phyloP scores from a whole-genome alignment of 2,888 invertebrate species.

The Scelioninae gen. 1 region DNA sequence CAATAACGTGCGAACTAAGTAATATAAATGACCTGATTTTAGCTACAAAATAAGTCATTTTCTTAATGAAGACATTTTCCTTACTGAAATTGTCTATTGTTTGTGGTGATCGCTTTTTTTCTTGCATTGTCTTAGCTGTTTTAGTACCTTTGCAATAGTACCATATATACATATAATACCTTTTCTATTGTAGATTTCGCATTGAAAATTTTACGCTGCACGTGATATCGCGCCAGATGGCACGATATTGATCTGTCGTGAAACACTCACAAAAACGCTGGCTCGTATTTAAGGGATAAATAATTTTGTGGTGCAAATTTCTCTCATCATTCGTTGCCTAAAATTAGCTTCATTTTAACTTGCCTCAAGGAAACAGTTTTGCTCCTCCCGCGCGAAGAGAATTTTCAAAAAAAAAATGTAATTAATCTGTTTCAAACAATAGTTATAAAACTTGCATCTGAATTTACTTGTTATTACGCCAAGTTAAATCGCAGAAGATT shows the following conservation, averaged over 20 bases:
- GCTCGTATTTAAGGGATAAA: constrained; percentile 71
- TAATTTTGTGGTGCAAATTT: constrained; percentile 71
- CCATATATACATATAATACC: constrained; percentile 14
- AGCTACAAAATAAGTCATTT: too few relatives aligned
- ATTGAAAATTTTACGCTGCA: constrained; percentile 43
- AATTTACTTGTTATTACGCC: too few relatives aligned
- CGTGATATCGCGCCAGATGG: constrained; percentile 63
- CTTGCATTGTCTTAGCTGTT: constrained; percentile 6
- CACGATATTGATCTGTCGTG: constrained; percentile 70
- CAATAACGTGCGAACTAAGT: too few relatives aligned
- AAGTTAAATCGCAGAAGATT: too few relatives aligned
- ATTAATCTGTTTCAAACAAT: too few relatives aligned
- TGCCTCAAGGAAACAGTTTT: not conserved
- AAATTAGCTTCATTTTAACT: constrained; percentile 12
- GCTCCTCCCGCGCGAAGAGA: too few relatives aligned
- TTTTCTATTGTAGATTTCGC: constrained; percentile 24
- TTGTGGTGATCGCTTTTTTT: too few relatives aligned
- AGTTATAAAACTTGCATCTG: too few relatives aligned
- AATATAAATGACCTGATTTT: too few relatives aligned
- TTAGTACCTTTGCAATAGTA: not conserved
- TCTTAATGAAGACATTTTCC: too few relatives aligned
- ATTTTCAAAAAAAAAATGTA: not conserved
- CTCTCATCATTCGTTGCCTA: constrained; percentile 39
- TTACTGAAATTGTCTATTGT: too few relatives aligned
- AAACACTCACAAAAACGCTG: constrained; percentile 64